Conservation (phyloP, 2,113 vertebrate species). For the Poeciliopsis occidentalis region DNA sequence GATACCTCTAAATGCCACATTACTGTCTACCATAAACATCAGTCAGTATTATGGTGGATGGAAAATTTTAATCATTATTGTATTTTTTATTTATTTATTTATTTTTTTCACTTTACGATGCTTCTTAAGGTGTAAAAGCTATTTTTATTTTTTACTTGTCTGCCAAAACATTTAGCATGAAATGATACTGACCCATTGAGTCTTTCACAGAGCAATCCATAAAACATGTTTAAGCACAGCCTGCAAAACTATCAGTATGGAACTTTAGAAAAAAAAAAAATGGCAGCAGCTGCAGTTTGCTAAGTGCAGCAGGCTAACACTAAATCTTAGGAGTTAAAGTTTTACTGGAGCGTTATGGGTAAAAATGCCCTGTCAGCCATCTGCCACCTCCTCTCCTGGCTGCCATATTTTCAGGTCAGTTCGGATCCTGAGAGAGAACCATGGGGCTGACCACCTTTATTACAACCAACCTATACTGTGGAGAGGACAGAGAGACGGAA, state of each 20-base stretch:
- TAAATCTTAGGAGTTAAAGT: slow-evolving; percentile 99
- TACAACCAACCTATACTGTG: slow-evolving; percentile 77
- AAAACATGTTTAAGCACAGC: slow-evolving; percentile 98
- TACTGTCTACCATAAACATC: slow-evolving; percentile 65
- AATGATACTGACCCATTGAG: slow-evolving; percentile 98
- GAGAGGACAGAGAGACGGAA: slow-evolving; percentile 66
- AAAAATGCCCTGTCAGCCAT: slow-evolving; percentile 99
- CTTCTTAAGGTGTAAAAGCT: slow-evolving; percentile 73
- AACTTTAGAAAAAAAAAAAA: slow-evolving; percentile 83
- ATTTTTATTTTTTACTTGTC: slow-evolving; percentile 88
- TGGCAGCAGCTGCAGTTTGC: slow-evolving; percentile 96
- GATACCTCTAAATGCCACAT: slow-evolving; percentile 68
- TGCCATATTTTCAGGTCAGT: slow-evolving; percentile 97
- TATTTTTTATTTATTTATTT: slow-evolving; percentile 34
- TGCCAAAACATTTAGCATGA: slow-evolving; percentile 95
- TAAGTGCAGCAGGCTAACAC: slow-evolving; percentile 93
- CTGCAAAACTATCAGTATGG: slow-evolving; percentile 98
- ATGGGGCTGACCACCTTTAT: slow-evolving; percentile 89
- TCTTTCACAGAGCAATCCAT: slow-evolving; percentile 99
- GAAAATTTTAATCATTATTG: slow-evolving; percentile 77
- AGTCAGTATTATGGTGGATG: slow-evolving; percentile 80
- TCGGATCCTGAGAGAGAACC: slow-evolving; percentile 86
- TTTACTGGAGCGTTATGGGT: slow-evolving; percentile 99
- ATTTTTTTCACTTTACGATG: slow-evolving; percentile 67
- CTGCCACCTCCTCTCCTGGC: slow-evolving; percentile 97